A percentile compares a stretch with the other conserved stretches of the same genome.
Conservation (phyloP, 1,140 invertebrate genomes). For the Pogonognathellus flavescens region DNA sequence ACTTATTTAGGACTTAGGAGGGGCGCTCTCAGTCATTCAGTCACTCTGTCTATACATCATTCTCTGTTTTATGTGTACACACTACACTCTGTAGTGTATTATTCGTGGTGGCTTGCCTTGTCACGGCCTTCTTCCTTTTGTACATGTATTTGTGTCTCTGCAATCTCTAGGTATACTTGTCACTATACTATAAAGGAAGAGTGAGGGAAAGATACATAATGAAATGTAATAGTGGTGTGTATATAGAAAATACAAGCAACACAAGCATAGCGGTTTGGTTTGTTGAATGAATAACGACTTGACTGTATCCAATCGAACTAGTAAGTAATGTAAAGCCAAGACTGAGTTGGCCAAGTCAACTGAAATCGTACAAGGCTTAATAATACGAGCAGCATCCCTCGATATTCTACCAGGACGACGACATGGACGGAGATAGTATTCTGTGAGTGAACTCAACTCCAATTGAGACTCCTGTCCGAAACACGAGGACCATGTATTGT, state of each 20-base stretch:
- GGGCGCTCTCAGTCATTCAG: background rate
- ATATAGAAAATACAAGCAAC: background rate
- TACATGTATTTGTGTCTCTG: background rate
- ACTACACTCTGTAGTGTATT: background rate
- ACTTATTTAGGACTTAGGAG: conserved; percentile 51
- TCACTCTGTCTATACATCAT: conserved; percentile 4
- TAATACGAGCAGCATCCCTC: too few relatives aligned
- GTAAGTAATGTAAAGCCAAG: background rate
- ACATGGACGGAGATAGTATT: background rate
- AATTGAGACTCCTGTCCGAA: conserved; percentile 41
- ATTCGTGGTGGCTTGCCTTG: too few relatives aligned
- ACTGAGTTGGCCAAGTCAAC: background rate
- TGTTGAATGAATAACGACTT: conserved; percentile 11
- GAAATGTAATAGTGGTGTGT: background rate
- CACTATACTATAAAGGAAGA: too few relatives aligned
- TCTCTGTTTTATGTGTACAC: too few relatives aligned
- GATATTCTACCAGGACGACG: too few relatives aligned
- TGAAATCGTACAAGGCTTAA: too few relatives aligned
- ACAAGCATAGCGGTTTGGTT: background rate
- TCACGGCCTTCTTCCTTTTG: background rate
- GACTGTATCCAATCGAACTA: conserved; percentile 1
- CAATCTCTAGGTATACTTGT: too few relatives aligned
- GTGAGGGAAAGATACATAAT: background rate
- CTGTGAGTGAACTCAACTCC: background rate
- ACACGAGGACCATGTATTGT: conserved; percentile 14